Evolutionary conservation across 1,140 invertebrate genomes (phyloP), one percentile per base, ranked within the genome.

Genomic region (Cotesia typhae): DNA sequence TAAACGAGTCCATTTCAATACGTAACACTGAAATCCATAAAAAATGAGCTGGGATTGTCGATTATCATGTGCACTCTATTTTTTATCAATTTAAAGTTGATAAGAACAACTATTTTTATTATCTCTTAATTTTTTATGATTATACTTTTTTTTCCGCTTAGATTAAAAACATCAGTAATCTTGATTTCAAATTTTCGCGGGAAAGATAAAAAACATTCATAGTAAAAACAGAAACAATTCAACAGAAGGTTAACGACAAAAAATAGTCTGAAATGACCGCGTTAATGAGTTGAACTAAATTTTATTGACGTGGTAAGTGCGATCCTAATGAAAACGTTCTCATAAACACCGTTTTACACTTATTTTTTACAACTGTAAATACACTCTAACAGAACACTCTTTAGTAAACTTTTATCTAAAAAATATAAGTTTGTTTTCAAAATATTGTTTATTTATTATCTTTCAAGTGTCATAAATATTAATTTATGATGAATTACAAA

Each of bases 241-340:
- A 51, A 63, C 69, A 47, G 69, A 47, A 65, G 47, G 63, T 64
- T 71, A 70, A 64, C 67, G 70, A 60, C 67, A 74, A 53, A 66
- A 74, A 74, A 41, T 64, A 55, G 67, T 38, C 17, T 70, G 59
- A 57, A 74, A 74, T 65, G 60, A 35, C 60, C 47, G 37, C 55
- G 67, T 52, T 55, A 74, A 60, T 74, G 72, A 74, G 72, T 70
- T 67, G 65, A 71, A 71, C 67, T 74, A 67, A 65, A 60, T 74
- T 74, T 70, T 74, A 74, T 61, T 74, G 67, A 47, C 60, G 52
- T 60, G 69, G 38, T 71, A 71, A 71, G 64, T 59, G 60, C 38
- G 60, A 71, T 71, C 60, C 9, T 60, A 51, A n/a, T 37, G 59
- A 70, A 55, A 70, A 70, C 64, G 57, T 36, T 60, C 51, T 73